These are phyloP conservation scores for Paracanthobrama guichenoti DNA, from an alignment of 2,113 vertebrate genomes.

Conservation along the genomic window DNA sequence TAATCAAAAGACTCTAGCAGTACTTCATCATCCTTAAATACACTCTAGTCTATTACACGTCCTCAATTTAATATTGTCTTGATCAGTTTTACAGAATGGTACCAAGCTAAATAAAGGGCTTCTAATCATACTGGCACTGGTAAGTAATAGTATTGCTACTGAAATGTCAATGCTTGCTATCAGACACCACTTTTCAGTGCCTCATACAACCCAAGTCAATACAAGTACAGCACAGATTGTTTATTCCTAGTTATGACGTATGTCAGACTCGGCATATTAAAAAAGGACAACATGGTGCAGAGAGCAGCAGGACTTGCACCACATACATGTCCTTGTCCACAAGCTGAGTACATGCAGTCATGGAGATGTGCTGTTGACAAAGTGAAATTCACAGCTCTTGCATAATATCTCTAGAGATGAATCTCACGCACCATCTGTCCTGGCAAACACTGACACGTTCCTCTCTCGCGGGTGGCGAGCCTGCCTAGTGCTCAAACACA, in stretches of 20 bases:
- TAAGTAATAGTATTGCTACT: background rate
- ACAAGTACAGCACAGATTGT: background rate
- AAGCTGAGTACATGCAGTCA: background rate
- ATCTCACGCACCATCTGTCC: slow-evolving; percentile 63
- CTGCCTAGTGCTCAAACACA: background rate
- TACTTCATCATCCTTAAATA: background rate
- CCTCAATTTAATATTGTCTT: background rate
- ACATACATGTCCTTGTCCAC: no score
- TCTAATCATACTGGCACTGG: background rate
- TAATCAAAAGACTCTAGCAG: background rate
- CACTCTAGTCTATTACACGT: background rate
- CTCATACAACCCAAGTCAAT: background rate
- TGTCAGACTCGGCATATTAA: background rate
- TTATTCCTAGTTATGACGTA: background rate
- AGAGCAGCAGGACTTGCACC: background rate
- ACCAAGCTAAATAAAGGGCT: background rate
- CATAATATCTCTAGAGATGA: slow-evolving; percentile 54
- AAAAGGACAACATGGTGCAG: background rate
- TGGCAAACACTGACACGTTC: slow-evolving; percentile 49
- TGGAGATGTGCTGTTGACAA: slow-evolving; percentile 31
- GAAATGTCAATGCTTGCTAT: background rate
- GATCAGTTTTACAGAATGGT: background rate
- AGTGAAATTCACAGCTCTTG: slow-evolving; percentile 58
- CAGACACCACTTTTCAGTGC: background rate
- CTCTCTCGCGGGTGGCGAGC: background rate